These are phyloP conservation scores for Onychorhynchus coronatus DNA, from an alignment of 2,113 vertebrate genomes.

Conservation along the genomic window DNA sequence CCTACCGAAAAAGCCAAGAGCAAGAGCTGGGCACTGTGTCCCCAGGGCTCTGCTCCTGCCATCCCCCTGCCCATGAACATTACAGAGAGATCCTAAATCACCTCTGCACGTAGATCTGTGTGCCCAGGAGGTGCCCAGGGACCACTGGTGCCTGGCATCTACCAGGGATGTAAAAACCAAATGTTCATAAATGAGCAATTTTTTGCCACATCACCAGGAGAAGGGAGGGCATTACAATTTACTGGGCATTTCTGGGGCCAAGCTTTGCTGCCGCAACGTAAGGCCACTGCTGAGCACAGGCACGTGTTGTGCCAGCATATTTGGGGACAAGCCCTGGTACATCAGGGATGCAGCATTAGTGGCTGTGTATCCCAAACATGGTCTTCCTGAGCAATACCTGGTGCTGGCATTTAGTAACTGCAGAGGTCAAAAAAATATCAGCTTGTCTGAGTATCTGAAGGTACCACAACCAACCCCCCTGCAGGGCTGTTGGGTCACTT, in stretches of 20 bases:
- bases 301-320: background rate
- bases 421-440: background rate
- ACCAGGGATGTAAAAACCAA: background rate
- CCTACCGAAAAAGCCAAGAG: background rate
- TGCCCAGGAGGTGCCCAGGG: background rate
- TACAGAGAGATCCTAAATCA: background rate
- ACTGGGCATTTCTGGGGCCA: background rate
- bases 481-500: fast-evolving
- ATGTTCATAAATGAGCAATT: background rate
- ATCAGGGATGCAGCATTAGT: background rate
- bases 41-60: background rate
- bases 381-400: background rate
- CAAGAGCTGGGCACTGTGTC: background rate
- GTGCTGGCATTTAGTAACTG: background rate
- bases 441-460: background rate
- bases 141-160: background rate
- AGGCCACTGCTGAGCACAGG: background rate
- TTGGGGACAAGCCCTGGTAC: background rate
- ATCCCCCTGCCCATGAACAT: fast-evolving
- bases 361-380: background rate
- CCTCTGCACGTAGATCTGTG: background rate
- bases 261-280: too few relatives aligned
- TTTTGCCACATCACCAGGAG: background rate
- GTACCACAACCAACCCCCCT: background rate
- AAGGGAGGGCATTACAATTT: background rate